These are phyloP conservation scores for Polymixis flavicincta DNA, from an alignment of 2,888 invertebrate genomes.

Conservation along the genomic window DNA sequence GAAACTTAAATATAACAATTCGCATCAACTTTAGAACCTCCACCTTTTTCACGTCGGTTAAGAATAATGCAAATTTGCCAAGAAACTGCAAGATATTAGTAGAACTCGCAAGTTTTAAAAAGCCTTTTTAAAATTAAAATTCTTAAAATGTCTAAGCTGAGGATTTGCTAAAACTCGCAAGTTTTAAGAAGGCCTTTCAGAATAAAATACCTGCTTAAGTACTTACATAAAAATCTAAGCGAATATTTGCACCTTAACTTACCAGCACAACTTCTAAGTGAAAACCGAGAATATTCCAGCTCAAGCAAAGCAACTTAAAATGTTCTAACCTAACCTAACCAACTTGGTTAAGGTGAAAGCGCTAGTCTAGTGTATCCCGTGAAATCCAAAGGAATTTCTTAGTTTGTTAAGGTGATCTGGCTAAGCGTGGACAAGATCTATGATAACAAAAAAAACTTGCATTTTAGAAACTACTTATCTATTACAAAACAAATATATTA, in stretches of 20 bases:
- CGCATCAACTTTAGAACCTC: background rate
- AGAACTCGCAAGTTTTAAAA: too few species aligned
- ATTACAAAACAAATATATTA: too few species aligned
- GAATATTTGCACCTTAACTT: constrained; percentile 26
- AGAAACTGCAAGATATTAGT: background rate
- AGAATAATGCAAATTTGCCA: background rate
- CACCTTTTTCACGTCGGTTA: background rate
- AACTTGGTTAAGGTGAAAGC: constrained; percentile 17
- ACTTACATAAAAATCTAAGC: background rate
- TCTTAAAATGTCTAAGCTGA: constrained; percentile 20
- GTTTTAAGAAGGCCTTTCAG: constrained; percentile 1
- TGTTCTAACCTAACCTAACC: too few species aligned
- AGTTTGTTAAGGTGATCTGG: too few species aligned
- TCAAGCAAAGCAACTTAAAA: constrained; percentile 18
- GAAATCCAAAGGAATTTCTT: background rate
- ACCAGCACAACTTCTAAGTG: background rate
- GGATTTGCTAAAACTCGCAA: constrained; percentile 27
- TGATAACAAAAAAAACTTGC: too few species aligned
- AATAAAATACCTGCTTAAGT: constrained; percentile 9
- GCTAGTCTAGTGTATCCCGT: background rate
- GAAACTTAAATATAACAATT: background rate
- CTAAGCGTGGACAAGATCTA: too few species aligned
- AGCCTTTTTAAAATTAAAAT: constrained; percentile 23
- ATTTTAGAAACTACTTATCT: too few species aligned
- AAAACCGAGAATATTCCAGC: constrained; percentile 8